Evolutionary conservation across 1,140 invertebrate species (phyloP).

Genomic region (Theocolax elegans): DNA sequence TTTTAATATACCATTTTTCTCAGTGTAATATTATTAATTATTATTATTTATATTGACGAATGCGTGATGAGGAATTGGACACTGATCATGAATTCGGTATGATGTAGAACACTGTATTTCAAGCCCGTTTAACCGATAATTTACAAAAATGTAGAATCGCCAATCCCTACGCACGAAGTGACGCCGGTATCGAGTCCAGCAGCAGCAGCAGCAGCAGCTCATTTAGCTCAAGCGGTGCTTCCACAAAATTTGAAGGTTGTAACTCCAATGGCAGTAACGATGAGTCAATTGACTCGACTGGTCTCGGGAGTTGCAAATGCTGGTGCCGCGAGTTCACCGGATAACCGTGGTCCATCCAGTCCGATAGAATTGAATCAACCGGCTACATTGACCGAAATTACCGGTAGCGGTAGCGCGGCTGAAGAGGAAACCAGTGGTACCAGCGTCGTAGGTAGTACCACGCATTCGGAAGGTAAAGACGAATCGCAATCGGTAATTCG

Average conservation of each 20-base stretch:
- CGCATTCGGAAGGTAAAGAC: too few relatives aligned
- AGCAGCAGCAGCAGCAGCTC: slow-evolving; percentile 62
- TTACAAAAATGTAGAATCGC: too few relatives aligned
- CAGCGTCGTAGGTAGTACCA: too few relatives aligned
- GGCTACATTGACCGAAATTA: slow-evolving; percentile 60
- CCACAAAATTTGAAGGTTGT: slow-evolving; percentile 70
- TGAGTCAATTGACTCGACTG: slow-evolving; percentile 60
- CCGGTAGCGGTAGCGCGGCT: slow-evolving; percentile 58
- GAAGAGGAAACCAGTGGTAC: slow-evolving; percentile 56
- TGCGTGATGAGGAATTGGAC: too few relatives aligned
- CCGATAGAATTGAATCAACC: slow-evolving; percentile 42
- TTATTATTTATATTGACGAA: too few relatives aligned
- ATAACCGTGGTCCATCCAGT: slow-evolving; percentile 25
- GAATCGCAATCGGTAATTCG: slow-evolving; percentile 44
- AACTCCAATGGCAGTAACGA: slow-evolving; percentile 69
- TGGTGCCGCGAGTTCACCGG: background rate
- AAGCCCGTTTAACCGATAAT: too few relatives aligned
- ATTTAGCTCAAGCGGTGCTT: slow-evolving; percentile 77
- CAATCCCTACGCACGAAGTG: too few relatives aligned
- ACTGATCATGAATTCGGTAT: too few relatives aligned
- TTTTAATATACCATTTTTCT: too few relatives aligned
- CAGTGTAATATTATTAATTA: too few relatives aligned
- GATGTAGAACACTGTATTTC: too few relatives aligned
- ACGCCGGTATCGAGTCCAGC: too few relatives aligned
- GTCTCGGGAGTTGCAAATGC: slow-evolving; percentile 58